A percentile compares a stretch with the other conserved stretches of the same genome.
Evolutionary conservation across 2,797 vertebrate species (phyloP).

Genomic region (Myotis myotis): DNA sequence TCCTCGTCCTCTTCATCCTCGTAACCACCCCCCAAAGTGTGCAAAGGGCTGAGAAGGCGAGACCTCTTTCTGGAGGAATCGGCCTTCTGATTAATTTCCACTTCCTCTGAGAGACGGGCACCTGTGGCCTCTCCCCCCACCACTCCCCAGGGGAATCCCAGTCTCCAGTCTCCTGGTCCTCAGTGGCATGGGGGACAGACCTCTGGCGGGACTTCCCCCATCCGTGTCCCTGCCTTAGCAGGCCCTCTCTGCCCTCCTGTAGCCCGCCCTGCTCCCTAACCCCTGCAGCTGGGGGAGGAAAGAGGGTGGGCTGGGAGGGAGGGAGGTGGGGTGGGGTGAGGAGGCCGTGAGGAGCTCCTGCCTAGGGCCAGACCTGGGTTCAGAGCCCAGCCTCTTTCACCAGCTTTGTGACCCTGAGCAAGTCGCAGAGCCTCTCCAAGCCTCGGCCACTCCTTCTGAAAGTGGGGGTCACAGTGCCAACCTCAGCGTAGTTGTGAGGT

Average conservation of each 20-base stretch:
- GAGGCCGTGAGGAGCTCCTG: neutral
- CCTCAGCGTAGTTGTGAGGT: neutral
- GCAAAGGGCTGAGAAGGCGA: neutral
- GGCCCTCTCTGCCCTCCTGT: neutral
- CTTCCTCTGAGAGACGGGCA: neutral
- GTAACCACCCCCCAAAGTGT: neutral
- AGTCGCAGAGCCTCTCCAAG: neutral
- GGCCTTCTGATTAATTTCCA: neutral
- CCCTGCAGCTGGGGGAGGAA: neutral
- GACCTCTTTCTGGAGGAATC: neutral
- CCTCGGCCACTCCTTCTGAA: neutral
- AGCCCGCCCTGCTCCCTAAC: neutral
- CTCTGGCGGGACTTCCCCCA: neutral
- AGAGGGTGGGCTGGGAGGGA: neutral
- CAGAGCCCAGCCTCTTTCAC: neutral
- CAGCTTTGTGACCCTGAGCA: neutral
- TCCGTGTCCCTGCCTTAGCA: neutral
- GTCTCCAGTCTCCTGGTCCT: neutral
- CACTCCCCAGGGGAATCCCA: neutral
- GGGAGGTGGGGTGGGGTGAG: neutral
- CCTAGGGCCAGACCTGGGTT: neutral
- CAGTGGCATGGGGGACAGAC: neutral
- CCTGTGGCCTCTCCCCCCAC: neutral
- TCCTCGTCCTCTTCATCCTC: neutral
- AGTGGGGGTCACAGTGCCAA: neutral